Conservation (phyloP, 2,888 invertebrate genomes). For the Drosophila imparisetae region DNA sequence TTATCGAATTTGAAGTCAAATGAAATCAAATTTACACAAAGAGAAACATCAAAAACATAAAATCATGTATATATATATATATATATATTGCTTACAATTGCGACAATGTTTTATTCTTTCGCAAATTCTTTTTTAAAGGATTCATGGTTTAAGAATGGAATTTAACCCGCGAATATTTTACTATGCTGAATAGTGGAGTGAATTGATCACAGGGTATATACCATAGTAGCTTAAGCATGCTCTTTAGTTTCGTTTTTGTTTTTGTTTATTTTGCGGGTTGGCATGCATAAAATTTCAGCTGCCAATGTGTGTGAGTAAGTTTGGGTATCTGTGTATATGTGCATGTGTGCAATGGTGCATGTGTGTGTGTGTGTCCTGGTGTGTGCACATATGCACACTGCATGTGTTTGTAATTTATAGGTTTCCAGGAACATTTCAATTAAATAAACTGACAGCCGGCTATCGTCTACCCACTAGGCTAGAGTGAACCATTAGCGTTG, state of each 20-base stretch:
- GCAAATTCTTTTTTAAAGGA: neutral
- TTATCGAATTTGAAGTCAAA: neutral
- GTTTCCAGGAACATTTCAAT: conserved; percentile 73
- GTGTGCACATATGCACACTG: conserved; percentile 42
- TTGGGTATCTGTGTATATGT: neutral
- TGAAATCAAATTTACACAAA: neutral
- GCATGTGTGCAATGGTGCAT: too few species aligned
- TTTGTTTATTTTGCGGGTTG: conserved; percentile 57
- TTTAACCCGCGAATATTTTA: neutral
- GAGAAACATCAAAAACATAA: neutral
- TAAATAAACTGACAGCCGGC: conserved; percentile 75
- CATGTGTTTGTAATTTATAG: conserved; percentile 73
- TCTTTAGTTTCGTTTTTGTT: conserved; percentile 44
- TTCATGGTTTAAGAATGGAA: neutral
- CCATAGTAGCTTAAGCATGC: neutral
- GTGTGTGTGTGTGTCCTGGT: conserved; percentile 5
- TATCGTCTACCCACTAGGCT: conserved; percentile 39
- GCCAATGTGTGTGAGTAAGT: conserved; percentile 51
- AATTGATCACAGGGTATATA: conserved; percentile 29
- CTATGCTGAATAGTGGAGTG: neutral
- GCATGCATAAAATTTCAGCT: conserved; percentile 66
- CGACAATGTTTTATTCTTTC: neutral
- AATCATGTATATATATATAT: neutral
- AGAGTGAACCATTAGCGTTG: conserved; percentile 40
- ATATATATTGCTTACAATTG: neutral